Evolutionary conservation across 2,797 vertebrate species (phyloP).

Genomic region (Cheirogaleus major): DNA sequence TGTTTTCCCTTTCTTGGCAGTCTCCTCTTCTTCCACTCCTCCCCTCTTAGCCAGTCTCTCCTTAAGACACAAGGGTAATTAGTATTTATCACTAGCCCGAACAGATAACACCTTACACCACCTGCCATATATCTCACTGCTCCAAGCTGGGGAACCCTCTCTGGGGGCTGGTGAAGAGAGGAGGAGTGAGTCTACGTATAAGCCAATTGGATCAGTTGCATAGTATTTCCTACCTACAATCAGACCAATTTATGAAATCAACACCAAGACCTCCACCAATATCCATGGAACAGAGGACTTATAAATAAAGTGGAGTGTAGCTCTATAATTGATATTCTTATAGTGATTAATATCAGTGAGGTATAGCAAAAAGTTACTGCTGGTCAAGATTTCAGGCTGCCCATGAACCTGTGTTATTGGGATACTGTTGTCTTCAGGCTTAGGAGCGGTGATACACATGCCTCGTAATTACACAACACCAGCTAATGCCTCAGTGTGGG

Average conservation of each 20-base stretch:
- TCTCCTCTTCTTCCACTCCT: background rate
- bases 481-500: slow-evolving; percentile 45
- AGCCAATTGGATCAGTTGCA: background rate
- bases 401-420: slow-evolving; percentile 2
- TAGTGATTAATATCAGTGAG: background rate
- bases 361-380: background rate
- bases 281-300: background rate
- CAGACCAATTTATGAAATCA: slow-evolving; percentile 37
- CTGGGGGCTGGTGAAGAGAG: background rate
- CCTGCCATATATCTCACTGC: background rate
- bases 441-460: slow-evolving; percentile 39
- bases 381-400: slow-evolving; percentile 18
- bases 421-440: slow-evolving; percentile 58
- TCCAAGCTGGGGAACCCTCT: background rate
- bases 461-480: slow-evolving; percentile 57
- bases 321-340: background rate
- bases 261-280: background rate
- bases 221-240: background rate
- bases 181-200: background rate
- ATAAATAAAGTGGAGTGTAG: background rate
- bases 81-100: background rate
- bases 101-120: background rate
- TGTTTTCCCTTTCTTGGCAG: background rate
- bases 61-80: slow-evolving; percentile 25
- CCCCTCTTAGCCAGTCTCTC: background rate